Base-by-base conservation (phyloP, 2,888 invertebrate species). In the Cabera pusaria region DNA sequence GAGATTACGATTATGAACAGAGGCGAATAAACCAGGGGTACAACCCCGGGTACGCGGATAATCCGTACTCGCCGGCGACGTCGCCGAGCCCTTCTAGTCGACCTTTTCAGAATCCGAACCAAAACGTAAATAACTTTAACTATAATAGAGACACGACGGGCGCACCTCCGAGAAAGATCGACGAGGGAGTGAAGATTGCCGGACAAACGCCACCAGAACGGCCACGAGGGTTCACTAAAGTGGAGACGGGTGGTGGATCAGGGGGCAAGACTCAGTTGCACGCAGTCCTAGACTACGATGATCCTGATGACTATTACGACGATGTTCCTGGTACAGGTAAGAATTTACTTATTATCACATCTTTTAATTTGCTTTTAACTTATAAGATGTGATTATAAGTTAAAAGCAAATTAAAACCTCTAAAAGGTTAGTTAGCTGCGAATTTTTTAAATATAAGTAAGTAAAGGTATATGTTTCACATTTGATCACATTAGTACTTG, bases 261-360 rank as follows among this genome's bases (percentile, higher is more conserved):
- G 92, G 83, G 59, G 82, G 86, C 6, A 92, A 92, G 65, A 92
- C 93, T 1, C 93, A 93, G 55, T 77, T 94, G 40, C 94, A 94
- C 70, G 93, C 94, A 2, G 92, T 94, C 9, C 85, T 94, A 28
- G 94, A 94, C 69, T 94, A 94, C 59, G 93, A 70, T 6, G 69
- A 93, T 55, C 90, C 90, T 42, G 79, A 76, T 22, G 72, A 81
- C 22, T 91, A 93, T 59, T 92, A 93, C 39, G 93, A 93, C 53
- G 92, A 92, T 45, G 89, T 90, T 50, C 90, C 91, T 47, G 91
- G 88, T 23, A 78, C 84, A 58, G 82, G 87, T 87, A 62, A 71
- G 52, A 49, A 10, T 10, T 38, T 20, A 36, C n/a, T n/a, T n/a
- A n/a, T n/a, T n/a, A n/a, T n/a, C n/a, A n/a, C n/a, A n/a, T n/a